Percentiles rank a stretch among this genome's conserved stretches.
Conservation (phyloP, 2,113 vertebrate species). For the Nothocercus nigrocapillus region DNA sequence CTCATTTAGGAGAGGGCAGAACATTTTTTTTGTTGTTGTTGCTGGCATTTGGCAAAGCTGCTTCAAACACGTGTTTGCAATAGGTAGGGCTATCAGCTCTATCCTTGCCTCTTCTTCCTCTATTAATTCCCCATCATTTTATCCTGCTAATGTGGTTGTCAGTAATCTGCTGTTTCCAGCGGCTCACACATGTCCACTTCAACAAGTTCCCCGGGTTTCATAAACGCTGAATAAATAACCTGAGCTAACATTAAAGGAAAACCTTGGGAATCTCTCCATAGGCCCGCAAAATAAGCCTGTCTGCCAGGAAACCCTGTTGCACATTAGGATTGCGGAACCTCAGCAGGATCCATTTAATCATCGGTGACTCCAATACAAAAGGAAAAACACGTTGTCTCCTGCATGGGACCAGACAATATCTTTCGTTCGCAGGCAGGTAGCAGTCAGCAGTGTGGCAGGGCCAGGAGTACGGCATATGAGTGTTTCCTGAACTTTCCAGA, state of each 20-base stretch:
- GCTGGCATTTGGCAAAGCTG: background rate
- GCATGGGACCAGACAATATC: background rate
- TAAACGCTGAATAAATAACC: background rate
- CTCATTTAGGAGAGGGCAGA: background rate
- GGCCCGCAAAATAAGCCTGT: background rate
- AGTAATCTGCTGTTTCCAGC: background rate
- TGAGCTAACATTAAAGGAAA: background rate
- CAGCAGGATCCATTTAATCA: background rate
- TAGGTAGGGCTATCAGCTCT: background rate
- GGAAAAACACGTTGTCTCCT: background rate
- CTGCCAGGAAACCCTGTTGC: background rate
- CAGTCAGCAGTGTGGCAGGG: background rate
- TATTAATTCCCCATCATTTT: background rate
- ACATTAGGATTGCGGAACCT: background rate
- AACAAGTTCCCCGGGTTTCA: background rate
- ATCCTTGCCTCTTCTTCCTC: background rate
- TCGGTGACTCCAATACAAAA: background rate
- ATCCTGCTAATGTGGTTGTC: background rate
- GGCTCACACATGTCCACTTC: background rate
- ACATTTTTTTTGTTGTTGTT: background rate
- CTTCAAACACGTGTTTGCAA: background rate
- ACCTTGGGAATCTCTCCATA: background rate
- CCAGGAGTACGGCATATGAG: slow-evolving; percentile 1
- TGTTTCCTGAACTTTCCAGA: slow-evolving; percentile 14
- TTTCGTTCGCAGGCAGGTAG: background rate